Evolutionary conservation across 2,113 vertebrate species (phyloP).

Genomic region (Seriola quinqueradiata): DNA sequence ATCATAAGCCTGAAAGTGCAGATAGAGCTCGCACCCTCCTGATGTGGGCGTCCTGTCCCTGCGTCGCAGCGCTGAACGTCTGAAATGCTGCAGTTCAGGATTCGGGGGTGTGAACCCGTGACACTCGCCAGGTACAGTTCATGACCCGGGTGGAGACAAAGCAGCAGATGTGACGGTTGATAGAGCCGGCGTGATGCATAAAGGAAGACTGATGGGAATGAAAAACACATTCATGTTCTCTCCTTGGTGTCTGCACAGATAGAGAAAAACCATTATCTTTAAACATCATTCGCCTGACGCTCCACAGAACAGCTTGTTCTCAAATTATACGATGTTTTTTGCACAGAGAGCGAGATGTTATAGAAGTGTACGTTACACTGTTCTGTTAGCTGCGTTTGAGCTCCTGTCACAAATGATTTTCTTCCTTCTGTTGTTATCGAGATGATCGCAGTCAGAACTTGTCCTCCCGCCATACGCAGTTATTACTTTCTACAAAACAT

Average conservation of each 20-base stretch:
- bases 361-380: not conserved
- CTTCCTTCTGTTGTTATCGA: not conserved
- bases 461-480: not conserved
- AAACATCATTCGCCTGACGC: slow-evolving; percentile 17
- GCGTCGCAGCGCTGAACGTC: slow-evolving; percentile 12
- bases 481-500: not conserved
- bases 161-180: slow-evolving; percentile 45
- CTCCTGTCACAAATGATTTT: not conserved
- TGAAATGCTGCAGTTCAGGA: slow-evolving; percentile 67
- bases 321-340: not conserved
- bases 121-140: slow-evolving; percentile 24
- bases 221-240: slow-evolving; percentile 11
- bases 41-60: too few relatives aligned
- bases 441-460: not conserved
- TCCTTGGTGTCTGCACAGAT: slow-evolving; percentile 49
- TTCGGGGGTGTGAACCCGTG: not conserved
- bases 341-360: not conserved
- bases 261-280: slow-evolving; percentile 52
- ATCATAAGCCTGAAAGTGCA: too few relatives aligned
- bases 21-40: too few relatives aligned
- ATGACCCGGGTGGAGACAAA: slow-evolving; percentile 35
- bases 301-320: not conserved
- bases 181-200: not conserved
- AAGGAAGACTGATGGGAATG: slow-evolving; percentile 45
- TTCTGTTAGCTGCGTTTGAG: not conserved